Evolutionary conservation across 1,140 invertebrate species (phyloP).

Genomic region (Penaeus chinensis): DNA sequence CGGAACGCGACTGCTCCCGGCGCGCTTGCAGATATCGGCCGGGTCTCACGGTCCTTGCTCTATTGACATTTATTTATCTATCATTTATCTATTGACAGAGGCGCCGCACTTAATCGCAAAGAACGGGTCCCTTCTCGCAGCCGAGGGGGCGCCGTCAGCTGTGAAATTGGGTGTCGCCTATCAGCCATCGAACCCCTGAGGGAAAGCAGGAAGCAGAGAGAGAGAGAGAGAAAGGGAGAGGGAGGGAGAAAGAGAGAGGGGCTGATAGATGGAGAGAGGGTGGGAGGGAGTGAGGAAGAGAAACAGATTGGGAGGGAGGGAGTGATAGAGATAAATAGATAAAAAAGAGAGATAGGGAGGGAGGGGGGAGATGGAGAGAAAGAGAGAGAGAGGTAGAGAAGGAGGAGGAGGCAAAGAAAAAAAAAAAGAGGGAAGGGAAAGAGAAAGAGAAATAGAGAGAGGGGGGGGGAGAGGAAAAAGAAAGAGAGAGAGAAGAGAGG

Average conservation of each 20-base stretch:
- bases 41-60: too few relatives aligned
- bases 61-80: too few relatives aligned
- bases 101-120: too few relatives aligned
- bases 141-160: too few relatives aligned
- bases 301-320: neutral
- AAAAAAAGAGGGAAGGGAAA: neutral
- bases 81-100: too few relatives aligned
- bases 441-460: neutral
- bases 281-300: neutral
- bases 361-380: constrained; percentile 5
- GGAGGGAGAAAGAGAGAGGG: neutral
- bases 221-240: neutral
- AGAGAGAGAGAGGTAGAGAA: neutral
- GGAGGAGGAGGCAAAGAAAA: neutral
- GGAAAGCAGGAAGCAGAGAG: neutral
- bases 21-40: too few relatives aligned
- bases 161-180: too few relatives aligned
- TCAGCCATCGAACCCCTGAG: too few relatives aligned
- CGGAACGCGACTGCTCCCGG: too few relatives aligned
- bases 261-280: neutral
- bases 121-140: too few relatives aligned
- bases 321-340: neutral
- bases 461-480: neutral
- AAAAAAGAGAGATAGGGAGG: constrained; percentile 12
- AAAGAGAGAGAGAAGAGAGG: neutral